Conservation (phyloP, 2,113 vertebrate genomes). For the Bucco capensis region DNA sequence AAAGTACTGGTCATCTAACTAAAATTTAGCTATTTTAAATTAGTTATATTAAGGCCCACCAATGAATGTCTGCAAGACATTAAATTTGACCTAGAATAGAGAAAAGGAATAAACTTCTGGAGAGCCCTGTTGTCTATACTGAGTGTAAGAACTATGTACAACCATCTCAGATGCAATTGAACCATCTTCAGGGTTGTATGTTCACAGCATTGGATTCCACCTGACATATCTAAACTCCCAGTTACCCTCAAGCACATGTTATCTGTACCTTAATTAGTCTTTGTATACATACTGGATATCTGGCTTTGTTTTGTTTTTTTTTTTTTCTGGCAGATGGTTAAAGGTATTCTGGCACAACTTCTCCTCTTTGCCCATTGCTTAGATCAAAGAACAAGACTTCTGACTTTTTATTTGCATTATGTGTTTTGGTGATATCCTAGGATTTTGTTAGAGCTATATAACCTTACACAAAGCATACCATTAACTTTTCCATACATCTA, state of each 20-base stretch:
- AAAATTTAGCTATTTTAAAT: neutral
- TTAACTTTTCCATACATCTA: neutral
- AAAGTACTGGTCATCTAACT: neutral
- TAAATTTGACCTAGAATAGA: neutral
- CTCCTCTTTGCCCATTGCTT: neutral
- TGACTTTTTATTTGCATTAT: neutral
- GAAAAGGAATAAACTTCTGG: neutral
- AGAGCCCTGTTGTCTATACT: neutral
- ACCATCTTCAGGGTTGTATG: neutral
- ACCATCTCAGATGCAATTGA: neutral
- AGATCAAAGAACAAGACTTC: neutral
- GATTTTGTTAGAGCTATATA: neutral
- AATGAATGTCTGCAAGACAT: neutral
- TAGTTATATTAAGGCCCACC: neutral
- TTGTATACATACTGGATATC: neutral
- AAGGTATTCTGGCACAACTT: neutral
- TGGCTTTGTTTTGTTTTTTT: neutral
- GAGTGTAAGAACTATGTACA: neutral
- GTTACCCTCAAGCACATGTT: neutral
- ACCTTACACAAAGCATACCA: neutral
- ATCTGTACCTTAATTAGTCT: neutral
- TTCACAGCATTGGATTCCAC: neutral
- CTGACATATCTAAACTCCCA: neutral
- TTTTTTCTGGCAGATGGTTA: neutral
- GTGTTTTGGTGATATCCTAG: neutral